These are phyloP conservation scores for Pteromalus puparum DNA, from an alignment of 1,140 invertebrate species.

Conservation along the genomic window DNA sequence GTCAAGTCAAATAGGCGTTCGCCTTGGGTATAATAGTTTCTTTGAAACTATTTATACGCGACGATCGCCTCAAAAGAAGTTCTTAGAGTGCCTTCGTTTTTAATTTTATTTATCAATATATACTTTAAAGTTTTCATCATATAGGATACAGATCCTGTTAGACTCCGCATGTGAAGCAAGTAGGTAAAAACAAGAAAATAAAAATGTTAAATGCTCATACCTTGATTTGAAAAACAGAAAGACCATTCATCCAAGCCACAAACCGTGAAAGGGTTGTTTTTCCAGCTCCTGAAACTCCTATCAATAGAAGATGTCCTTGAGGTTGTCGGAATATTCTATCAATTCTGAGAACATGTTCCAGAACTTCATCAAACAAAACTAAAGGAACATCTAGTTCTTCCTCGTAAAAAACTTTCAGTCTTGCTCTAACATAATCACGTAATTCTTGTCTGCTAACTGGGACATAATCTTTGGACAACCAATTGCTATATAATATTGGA, in stretches of 20 bases:
- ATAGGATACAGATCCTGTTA: too few species aligned
- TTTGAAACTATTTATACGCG: too few species aligned
- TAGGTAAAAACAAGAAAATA: too few species aligned
- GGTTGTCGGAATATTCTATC: conserved; percentile 99
- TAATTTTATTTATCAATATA: too few species aligned
- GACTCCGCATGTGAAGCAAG: too few species aligned
- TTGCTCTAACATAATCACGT: conserved; percentile 96
- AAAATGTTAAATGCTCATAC: conserved; percentile 64
- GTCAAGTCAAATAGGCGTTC: too few species aligned
- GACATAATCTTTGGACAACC: conserved; percentile 98
- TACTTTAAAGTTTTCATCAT: too few species aligned
- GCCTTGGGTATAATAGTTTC: too few species aligned
- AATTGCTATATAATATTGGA: conserved; percentile 98
- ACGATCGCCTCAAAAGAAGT: too few species aligned
- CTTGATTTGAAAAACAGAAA: conserved; percentile 98
- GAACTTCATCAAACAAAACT: conserved; percentile 98
- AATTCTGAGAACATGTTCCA: conserved; percentile 98
- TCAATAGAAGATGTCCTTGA: conserved; percentile 96
- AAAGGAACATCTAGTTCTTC: conserved; percentile 99
- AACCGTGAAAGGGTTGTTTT: conserved; percentile 99
- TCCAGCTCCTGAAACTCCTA: conserved; percentile 98
- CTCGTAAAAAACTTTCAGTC: conserved; percentile 99
- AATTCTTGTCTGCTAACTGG: conserved; percentile 97
- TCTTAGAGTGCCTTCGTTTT: too few species aligned
- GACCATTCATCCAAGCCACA: conserved; percentile 99